A percentile compares a stretch with the other conserved stretches of the same genome.
Conservation (phyloP, 2,888 invertebrate species). For the Syritta pipiens region DNA sequence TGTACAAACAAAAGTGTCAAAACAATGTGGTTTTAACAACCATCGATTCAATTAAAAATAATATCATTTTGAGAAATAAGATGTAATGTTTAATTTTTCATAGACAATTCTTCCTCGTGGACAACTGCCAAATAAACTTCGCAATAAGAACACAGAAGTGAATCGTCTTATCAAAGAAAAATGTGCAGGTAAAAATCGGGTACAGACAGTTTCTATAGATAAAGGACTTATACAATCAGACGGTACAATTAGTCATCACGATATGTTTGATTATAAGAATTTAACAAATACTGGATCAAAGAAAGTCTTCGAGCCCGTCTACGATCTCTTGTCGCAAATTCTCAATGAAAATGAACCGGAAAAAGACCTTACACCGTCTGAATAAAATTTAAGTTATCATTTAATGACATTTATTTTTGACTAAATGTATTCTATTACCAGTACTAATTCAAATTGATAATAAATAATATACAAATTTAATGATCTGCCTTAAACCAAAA, state of each 20-base stretch:
- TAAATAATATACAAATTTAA: constrained; percentile 25
- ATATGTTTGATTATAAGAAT: constrained; percentile 95
- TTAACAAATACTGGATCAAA: constrained; percentile 91
- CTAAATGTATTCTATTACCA: constrained; percentile 36
- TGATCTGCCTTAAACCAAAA: constrained; percentile 64
- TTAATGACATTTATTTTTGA: constrained; percentile 33
- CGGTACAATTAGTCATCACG: constrained; percentile 91
- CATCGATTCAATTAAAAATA: too few species aligned
- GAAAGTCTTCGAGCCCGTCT: constrained; percentile 92
- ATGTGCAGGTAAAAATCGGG: constrained; percentile 83
- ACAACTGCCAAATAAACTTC: constrained; percentile 88
- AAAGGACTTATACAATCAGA: constrained; percentile 88
- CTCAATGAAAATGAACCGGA: constrained; percentile 87
- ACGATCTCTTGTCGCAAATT: constrained; percentile 88
- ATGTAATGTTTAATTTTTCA: constrained; percentile 73
- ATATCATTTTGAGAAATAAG: too few species aligned
- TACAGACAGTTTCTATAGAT: constrained; percentile 89
- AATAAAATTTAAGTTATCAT: constrained; percentile 78
- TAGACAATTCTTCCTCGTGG: constrained; percentile 94
- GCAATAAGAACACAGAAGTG: constrained; percentile 88
- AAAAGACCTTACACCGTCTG: constrained; percentile 86
- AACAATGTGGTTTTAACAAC: too few species aligned
- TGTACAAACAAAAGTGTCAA: too few species aligned
- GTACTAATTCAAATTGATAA: constrained; percentile 41
- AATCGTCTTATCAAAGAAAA: constrained; percentile 86